Conservation (phyloP, 2,888 invertebrate genomes). For the Drosophila infuscata region DNA sequence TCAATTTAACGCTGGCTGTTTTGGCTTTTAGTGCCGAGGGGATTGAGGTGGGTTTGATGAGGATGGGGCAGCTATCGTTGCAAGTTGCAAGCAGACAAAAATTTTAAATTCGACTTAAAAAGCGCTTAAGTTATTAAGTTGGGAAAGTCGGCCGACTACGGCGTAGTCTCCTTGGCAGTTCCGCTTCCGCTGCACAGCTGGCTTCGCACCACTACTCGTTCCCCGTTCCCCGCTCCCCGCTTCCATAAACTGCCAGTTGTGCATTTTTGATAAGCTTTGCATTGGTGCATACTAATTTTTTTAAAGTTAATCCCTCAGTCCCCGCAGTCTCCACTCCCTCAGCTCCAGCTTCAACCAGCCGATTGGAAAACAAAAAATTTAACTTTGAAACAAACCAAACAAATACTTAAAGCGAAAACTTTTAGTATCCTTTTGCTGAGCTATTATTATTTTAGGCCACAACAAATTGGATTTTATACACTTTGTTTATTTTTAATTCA, state of each 20-base stretch:
- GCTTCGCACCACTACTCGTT: neutral
- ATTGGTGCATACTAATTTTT: conserved; percentile 21
- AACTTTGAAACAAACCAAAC: conserved; percentile 28
- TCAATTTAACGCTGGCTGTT: too few relatives aligned
- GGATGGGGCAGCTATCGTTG: neutral
- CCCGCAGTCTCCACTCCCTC: too few relatives aligned
- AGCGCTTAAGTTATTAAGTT: conserved; percentile 70
- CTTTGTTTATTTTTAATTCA: conserved; percentile 73
- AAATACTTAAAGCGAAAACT: conserved; percentile 36
- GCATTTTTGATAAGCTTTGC: conserved; percentile 55
- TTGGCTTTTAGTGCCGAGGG: neutral
- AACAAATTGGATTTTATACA: conserved; percentile 64
- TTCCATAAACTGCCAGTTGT: conserved; percentile 15
- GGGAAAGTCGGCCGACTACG: conserved; percentile 20
- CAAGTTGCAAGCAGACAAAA: conserved; percentile 22
- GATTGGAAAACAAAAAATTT: conserved; percentile 26
- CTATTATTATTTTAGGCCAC: conserved; percentile 66
- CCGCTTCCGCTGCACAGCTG: conserved; percentile 54
- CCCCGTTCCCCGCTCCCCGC: too few relatives aligned
- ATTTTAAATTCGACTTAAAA: conserved; percentile 67
- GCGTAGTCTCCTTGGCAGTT: conserved; percentile 53
- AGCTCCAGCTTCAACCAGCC: neutral
- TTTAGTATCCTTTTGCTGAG: conserved; percentile 26
- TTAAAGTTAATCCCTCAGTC: conserved; percentile 6
- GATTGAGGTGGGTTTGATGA: neutral